Evolutionary conservation across 2,797 vertebrate species (phyloP).

Genomic region (Megalops cyprinoides): DNA sequence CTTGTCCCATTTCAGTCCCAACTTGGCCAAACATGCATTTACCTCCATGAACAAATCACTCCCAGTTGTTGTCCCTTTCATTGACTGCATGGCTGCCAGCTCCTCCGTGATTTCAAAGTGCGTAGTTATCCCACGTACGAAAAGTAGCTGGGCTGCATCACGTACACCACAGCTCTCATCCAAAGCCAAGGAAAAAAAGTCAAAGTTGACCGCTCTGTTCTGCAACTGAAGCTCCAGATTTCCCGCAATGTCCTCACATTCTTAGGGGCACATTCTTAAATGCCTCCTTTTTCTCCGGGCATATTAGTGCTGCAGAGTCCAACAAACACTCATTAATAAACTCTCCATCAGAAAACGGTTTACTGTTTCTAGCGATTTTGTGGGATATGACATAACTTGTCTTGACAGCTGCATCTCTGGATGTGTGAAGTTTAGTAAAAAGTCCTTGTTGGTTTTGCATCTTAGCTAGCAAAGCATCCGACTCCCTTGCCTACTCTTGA

Average conservation of each 20-base stretch:
- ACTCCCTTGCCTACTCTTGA: neutral
- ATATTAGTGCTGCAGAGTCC: slow-evolving; percentile 40
- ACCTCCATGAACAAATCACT: slow-evolving; percentile 31
- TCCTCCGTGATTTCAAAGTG: no score
- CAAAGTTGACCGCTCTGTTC: slow-evolving; percentile 10
- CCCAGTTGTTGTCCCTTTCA: slow-evolving; percentile 36
- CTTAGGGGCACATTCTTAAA: no score
- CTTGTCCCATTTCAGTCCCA: slow-evolving; percentile 7
- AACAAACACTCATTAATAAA: slow-evolving; percentile 35
- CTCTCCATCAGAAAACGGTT: slow-evolving; percentile 28
- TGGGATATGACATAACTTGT: slow-evolving; percentile 31
- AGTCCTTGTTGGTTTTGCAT: neutral
- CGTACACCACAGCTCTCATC: no score
- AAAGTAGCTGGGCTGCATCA: no score
- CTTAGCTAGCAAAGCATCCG: slow-evolving; percentile 15
- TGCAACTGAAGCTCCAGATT: slow-evolving; percentile 42
- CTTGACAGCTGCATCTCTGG: slow-evolving; percentile 12
- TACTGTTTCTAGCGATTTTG: slow-evolving; percentile 39
- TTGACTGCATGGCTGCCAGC: no score
- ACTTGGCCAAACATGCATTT: slow-evolving; percentile 34
- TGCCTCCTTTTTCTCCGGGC: slow-evolving; percentile 4
- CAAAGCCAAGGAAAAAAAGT: no score
- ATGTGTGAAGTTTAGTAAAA: slow-evolving; percentile 25
- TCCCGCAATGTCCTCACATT: slow-evolving; percentile 19
- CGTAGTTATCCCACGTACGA: no score